Evolutionary conservation across 2,888 invertebrate species (phyloP).

Genomic region (Aproaerema taeniolella): DNA sequence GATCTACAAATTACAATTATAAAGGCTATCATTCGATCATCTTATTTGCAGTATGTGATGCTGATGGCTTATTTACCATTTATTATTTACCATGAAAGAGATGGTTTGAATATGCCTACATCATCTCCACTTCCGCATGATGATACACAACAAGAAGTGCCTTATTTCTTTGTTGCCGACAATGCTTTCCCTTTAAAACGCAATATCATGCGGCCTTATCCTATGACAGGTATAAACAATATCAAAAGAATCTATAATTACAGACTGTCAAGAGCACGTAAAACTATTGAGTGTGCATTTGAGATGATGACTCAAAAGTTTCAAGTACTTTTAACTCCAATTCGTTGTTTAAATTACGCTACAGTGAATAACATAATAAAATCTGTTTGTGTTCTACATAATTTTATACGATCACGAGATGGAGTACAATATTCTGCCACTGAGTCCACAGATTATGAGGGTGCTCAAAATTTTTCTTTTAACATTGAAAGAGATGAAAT

Average conservation of each 20-base stretch:
- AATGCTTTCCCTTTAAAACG: constrained; percentile 10
- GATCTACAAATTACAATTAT: constrained; percentile 26
- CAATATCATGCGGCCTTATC: constrained; percentile 15
- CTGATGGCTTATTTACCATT: constrained; percentile 30
- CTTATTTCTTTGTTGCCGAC: constrained; percentile 12
- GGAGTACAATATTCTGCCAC: constrained; percentile 8
- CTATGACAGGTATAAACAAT: constrained; percentile 14
- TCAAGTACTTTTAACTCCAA: constrained; percentile 11
- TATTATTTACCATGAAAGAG: constrained; percentile 26
- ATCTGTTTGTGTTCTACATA: constrained; percentile 8
- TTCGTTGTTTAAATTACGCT: constrained; percentile 8
- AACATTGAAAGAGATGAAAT: constrained; percentile 10
- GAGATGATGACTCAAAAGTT: constrained; percentile 20
- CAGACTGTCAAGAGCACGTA: constrained; percentile 13
- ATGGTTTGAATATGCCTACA: constrained; percentile 11
- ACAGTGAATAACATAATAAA: constrained; percentile 11
- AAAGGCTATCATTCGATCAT: constrained; percentile 25
- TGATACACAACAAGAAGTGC: constrained; percentile 9
- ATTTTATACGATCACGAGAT: constrained; percentile 5
- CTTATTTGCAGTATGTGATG: constrained; percentile 27
- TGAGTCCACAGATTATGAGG: constrained; percentile 6
- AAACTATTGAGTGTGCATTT: constrained; percentile 20
- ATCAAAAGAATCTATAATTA: constrained; percentile 20
- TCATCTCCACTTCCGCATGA: constrained; percentile 13
- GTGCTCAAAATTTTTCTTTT: constrained; percentile 7